Base-by-base conservation (phyloP, 2,113 vertebrate species). In the Merops nubicus region DNA sequence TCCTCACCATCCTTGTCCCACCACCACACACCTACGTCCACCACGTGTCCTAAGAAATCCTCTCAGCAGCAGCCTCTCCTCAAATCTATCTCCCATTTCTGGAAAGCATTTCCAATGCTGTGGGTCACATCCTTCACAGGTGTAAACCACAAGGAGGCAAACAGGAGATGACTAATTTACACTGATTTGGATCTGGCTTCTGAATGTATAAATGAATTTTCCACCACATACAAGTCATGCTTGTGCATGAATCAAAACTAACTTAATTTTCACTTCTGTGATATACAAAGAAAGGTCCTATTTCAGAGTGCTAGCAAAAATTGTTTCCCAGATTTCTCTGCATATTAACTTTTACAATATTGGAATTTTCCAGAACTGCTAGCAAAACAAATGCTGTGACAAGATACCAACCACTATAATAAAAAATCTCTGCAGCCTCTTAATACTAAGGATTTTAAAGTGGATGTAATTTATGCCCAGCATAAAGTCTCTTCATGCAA, bases 81-180 rank as follows among this genome's bases (percentile, higher is more conserved):
- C 54, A 62, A 62, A 83, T 63, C 89, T 67, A 78, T 53, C 77
- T 95, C 77, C 74, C 70, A 70, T 87, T 97, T 96, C 83, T 65
- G 40, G 56, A 89, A 29, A 20, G 28, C 29, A 75, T 86, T 91
- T 96, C 57, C 74, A 84, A 88, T n/a, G 40, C 68, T 33, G 38
- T 40, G n/a, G 22, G 50, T 45, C 64, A 81, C 68, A 85, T 29
- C 25, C 34, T 63, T 50, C 85, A 33, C 53, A 56, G 29, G 51
- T 38, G 23, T 42, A 87, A 74, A 56, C 12, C 40, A 43, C 40
- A 31, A 31, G 36, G 25, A 77, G 28, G 38, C 40, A 74, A 76
- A 53, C 4, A 21, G 40, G 31, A 87, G 45, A 60, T 11, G 20
- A 19, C 42, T 62, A 23, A 59, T 45, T 77, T 50, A 74, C 54